Evolutionary conservation across 2,113 vertebrate species (phyloP), one percentile per base, ranked within the genome.

Genomic region (Upupa epops): DNA sequence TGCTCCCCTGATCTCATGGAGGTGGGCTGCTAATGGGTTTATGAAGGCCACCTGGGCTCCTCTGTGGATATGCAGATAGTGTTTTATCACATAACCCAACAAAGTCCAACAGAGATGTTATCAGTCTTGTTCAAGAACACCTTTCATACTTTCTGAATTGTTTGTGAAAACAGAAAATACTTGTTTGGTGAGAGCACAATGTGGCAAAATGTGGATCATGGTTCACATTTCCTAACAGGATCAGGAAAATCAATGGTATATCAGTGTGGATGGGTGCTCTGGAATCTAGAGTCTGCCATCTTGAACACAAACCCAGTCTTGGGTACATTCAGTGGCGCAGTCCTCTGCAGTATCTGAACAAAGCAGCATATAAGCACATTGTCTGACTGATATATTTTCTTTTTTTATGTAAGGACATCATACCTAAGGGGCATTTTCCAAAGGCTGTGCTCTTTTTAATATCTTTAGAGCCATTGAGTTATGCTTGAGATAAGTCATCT

Each of bases 101-200:
- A 22, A 59, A 70, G 18, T 55, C n/a, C 84, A 59, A 45, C 42
- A 69, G 12, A 52, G 46, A n/a, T 61, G 29, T 40, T 93, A 14
- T 55, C 48, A 54, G 18, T 52, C 26, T 37, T 84, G 70, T 48
- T 93, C 87, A 51, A 61, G 72, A 83, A 59, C 70, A 32, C 24
- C 34, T 6, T 32, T 85, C 31, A 52, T 92, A 42, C 56, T 88
- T 92, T 79, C 46, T 59, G 85, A 90, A 65, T 37, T 37, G 26
- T 48, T 93, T 69, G 66, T 77, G 73, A 61, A 83, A 68, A 54
- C 54, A 90, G 69, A 61, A 92, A 86, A 52, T 24, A 55, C 92
- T 92, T 95, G 69, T 73, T 69, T 79, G 46, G 68, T 8, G 6
- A 95, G 88, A 89, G 75, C n/a, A 68, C 58, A 60, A 70, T 94